Evolutionary conservation across 2,888 invertebrate species (phyloP).

Genomic region (Bimastos eiseni): DNA sequence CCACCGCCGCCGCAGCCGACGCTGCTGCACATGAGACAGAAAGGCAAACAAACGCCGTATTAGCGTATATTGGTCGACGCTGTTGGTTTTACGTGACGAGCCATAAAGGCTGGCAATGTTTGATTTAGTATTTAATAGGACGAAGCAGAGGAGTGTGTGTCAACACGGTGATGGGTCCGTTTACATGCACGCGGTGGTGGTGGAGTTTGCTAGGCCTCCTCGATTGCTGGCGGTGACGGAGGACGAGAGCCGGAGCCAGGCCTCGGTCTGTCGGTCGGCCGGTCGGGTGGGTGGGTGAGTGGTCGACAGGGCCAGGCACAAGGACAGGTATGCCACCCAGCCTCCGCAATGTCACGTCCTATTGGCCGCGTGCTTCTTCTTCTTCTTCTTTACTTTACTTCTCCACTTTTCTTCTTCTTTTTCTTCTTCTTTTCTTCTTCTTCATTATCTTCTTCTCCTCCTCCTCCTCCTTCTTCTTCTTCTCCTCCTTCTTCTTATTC

Average conservation of each 20-base stretch:
- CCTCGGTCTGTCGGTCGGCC: neutral
- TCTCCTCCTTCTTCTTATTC: neutral
- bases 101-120: conserved; percentile 22
- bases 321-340: neutral
- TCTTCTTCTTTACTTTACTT: too few species aligned
- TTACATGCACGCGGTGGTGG: neutral
- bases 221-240: too few species aligned
- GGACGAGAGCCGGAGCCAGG: neutral
- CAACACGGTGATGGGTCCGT: conserved; percentile 19
- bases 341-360: neutral
- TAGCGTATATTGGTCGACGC: neutral
- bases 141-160: conserved; percentile 20
- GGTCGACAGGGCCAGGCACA: neutral
- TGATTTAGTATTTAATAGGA: conserved; percentile 23
- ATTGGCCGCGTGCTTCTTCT: neutral
- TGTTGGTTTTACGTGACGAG: conserved; percentile 25
- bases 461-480: too few species aligned
- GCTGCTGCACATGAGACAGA: conserved; percentile 14
- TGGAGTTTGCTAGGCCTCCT: neutral
- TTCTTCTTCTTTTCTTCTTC: neutral
- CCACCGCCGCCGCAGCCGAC: neutral
- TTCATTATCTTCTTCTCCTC: too few species aligned
- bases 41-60: conserved; percentile 14
- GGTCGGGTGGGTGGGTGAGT: neutral
- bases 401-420: too few species aligned